Base-by-base conservation (phyloP, 1,140 invertebrate genomes). In the Bombus polaris region DNA sequence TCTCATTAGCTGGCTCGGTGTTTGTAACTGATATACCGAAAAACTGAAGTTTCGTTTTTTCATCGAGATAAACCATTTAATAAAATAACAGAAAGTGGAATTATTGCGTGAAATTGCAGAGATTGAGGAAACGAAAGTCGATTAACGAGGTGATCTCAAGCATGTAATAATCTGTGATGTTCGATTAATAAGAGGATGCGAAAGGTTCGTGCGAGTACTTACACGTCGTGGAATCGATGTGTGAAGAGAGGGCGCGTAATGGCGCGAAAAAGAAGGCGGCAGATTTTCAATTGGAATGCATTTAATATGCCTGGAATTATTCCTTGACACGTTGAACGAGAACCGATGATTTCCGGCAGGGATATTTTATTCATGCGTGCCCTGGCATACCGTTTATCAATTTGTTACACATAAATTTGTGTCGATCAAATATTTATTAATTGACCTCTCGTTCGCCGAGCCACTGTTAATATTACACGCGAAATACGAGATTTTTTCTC, bases 381-480 rank as follows among this genome's bases (percentile, higher is more conserved):
- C 53, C 32, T 22, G 39, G 12, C 35, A 1, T 3, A 22, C 28
- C 25, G 35, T 80, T 18, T 65, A 53, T 85, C 57, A 66, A 85
- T 85, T 85, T 66, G 57, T 80, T 37, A 18, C 83, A 35, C 39
- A n/a, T 5, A 15, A 15, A 47, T 47, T 12, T 42, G 44, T 32
- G 32, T 13, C 68, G 66, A 80, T 73, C 44, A 25, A 37, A 65
- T 73, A 80, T 47, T 79, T 78, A 84, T 85, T 73, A 80, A 72
- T 71, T 15, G 76, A 85, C 12, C n/a, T 79, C 22, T 80, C 53
- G 44, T 79, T 72, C 53, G 28, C 18, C 25, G 2, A 9, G 0
- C 9, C 12, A 18, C 28, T 35, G 62, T 71, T 25, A 47, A 85
- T 57, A n/a, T 80, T 85, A 32, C 25, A 65, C 32, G 39, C 68